Base-by-base conservation (phyloP, 1,140 invertebrate species). In the Orchestia grillus region DNA sequence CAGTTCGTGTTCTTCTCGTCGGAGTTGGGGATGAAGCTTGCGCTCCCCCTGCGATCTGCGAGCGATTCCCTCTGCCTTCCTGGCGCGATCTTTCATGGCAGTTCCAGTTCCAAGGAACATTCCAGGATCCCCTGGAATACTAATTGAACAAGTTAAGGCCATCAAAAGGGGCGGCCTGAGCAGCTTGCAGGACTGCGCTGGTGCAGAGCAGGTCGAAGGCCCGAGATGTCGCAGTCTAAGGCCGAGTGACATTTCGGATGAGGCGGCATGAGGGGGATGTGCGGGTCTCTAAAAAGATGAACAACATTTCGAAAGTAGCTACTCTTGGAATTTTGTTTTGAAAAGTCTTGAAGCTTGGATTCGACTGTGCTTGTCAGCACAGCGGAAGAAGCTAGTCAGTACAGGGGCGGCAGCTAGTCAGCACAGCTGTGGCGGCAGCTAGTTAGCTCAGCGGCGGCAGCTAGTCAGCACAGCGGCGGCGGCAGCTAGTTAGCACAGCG, bases 101-200 rank as follows among this genome's bases (percentile, higher is more conserved):
- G 62, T 44, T 91, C 88, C 88, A 91, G 41, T 43, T 42, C 88
- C 88, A 19, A 91, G 88, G 44, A 43, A 44, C 41, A 91, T 43
- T 91, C 88, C 41, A 42, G 44, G 88, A 91, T 91, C 88, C 44
- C 88, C 44, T 91, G 88, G 88, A 43, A 91, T 91, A 44, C 88
- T 91, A 91, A 91, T 91, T 91, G 88, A 91, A 91, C 88, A 91
- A 91, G 88, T 91, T 91, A 43, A 43, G 88, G 88, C 88, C 41
- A 91, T 91, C 88, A 91, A 91, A 91, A 91, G 88, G 88, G 44
- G 44, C 41, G 88, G 36, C 62, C 62, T 8, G 62, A 77, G 62
- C 62, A 15, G 62, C 62, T 77, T 36, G 47, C 62, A 77, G 62
- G 62, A 28, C 36, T 77, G 62, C 28, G 62, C 62, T 36, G 28